Base-by-base conservation (phyloP, 2,888 invertebrate genomes). In the Tenthredo livida region DNA sequence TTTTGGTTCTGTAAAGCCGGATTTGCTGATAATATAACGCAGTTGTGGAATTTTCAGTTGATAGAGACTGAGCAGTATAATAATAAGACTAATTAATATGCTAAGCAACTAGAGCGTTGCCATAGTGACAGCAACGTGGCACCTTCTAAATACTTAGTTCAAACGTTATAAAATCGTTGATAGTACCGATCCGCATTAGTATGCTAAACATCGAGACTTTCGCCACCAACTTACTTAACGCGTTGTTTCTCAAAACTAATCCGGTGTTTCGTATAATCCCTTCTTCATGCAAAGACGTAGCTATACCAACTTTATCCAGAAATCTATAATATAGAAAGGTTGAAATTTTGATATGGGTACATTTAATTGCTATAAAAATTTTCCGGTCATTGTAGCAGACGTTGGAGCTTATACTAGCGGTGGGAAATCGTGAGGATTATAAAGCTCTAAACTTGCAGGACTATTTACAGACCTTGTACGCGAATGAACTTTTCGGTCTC, bases 161-260 rank as follows among this genome's bases (percentile, higher is more conserved):
- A 80, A 83, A 83, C 83, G 83, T 83, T 83, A 83, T 83, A 83
- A 67, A 83, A 83, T 83, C 83, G 83, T 83, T 83, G 47, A 83
- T 83, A 83, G 67, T 70, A 67, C 83, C 83, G 83, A 83, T 83
- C 29, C 67, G 47, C 83, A 83, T 83, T 70, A 83, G 83, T 83
- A 67, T 83, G 83, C 83, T 65, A 83, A 83, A 83, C 67, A 33
- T 70, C 33, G 83, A 47, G 83, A 43, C 83, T 70, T 83, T 65
- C 67, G 67, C 65, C 67, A 70, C 15, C 47, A 67, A 83, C 61
- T 80, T 80, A 83, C 67, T 54, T 29, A 40, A 50, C 67, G 67
- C 67, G 83, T 67, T 83, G 83, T 47, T 83, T 67, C 83, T 83
- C 43, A 25, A 67, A 70, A 83, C 83, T 83, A 83, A 83, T 83